Percentiles rank a stretch among this genome's conserved stretches.
Conservation (phyloP, 2,888 invertebrate species). For the Amorpha juglandis region DNA sequence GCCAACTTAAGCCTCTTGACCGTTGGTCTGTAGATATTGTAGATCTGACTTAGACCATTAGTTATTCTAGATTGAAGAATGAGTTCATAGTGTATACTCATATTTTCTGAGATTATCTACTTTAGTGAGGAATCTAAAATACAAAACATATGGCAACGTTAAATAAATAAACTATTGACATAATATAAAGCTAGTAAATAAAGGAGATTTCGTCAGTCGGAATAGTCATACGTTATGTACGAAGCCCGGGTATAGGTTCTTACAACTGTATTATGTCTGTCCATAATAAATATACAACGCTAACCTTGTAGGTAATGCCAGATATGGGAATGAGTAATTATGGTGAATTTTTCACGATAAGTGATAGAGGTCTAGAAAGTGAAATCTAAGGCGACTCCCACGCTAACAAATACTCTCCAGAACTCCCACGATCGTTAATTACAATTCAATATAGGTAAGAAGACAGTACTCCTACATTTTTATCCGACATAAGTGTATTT, state of each 20-base stretch:
- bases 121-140: too few relatives aligned
- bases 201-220: too few relatives aligned
- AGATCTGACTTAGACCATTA: slow-evolving; percentile 2
- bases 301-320: too few relatives aligned
- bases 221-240: too few relatives aligned
- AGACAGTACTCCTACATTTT: neutral
- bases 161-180: too few relatives aligned
- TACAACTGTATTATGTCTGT: too few relatives aligned
- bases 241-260: too few relatives aligned
- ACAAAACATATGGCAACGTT: too few relatives aligned
- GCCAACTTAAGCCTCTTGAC: neutral
- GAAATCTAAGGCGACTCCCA: neutral
- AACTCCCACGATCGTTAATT: neutral
- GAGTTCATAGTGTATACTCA: neutral
- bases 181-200: too few relatives aligned
- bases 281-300: too few relatives aligned
- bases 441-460: neutral
- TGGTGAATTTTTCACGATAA: too few relatives aligned
- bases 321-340: too few relatives aligned
- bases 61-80: neutral
- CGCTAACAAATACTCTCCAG: neutral
- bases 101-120: neutral
- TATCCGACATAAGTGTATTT: neutral
- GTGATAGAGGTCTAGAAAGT: neutral
- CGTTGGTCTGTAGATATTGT: neutral